Evolutionary conservation across 2,113 vertebrate genomes (phyloP).

Genomic region (Calidris pygmaea): DNA sequence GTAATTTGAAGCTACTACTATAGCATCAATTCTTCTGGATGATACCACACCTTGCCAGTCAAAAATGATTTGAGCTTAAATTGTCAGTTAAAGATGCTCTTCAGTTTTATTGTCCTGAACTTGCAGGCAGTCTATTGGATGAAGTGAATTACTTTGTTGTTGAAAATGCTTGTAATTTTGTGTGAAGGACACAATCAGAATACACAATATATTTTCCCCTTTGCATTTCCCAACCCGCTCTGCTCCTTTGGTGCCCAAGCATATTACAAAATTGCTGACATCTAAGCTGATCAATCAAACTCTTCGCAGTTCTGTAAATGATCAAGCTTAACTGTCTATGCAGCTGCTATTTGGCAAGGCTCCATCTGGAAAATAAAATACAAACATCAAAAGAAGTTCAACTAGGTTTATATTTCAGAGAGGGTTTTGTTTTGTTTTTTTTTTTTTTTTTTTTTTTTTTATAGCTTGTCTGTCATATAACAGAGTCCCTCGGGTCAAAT

Average conservation of each 20-base stretch:
- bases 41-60: slow-evolving; percentile 48
- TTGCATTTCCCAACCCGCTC: not conserved
- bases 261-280: slow-evolving; percentile 48
- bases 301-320: slow-evolving; percentile 3
- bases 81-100: slow-evolving; percentile 45
- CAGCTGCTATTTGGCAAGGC: not conserved
- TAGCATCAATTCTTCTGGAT: slow-evolving; percentile 23
- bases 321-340: slow-evolving; percentile 10
- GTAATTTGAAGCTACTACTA: slow-evolving; percentile 20
- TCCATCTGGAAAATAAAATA: slow-evolving; percentile 10
- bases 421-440: too few relatives aligned
- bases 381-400: slow-evolving; percentile 14
- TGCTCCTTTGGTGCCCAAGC: not conserved
- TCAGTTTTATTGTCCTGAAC: slow-evolving; percentile 44
- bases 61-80: slow-evolving; percentile 46
- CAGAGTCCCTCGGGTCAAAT: not conserved
- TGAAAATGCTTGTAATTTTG: slow-evolving; percentile 45
- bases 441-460: not conserved
- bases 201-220: not conserved
- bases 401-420: not conserved
- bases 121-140: slow-evolving; percentile 13
- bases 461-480: not conserved
- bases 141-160: slow-evolving; percentile 51
- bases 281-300: slow-evolving; percentile 24
- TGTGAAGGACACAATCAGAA: slow-evolving; percentile 22